These are phyloP conservation scores for human (Homo sapiens) DNA, from an alignment of 2,113 vertebrate genomes.

Conservation along the genomic window DNA sequence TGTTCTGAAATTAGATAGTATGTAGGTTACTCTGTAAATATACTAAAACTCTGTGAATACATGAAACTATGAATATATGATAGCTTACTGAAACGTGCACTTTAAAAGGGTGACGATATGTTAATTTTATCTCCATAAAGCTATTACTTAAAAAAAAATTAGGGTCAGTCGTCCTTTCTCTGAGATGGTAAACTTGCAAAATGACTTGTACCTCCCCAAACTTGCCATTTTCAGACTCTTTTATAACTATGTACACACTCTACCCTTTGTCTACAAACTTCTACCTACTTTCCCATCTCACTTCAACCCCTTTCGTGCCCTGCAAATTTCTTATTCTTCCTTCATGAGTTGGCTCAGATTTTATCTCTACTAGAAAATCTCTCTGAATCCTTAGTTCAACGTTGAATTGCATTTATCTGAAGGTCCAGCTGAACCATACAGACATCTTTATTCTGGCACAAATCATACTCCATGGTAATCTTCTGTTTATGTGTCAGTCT, in stretches of 20 bases:
- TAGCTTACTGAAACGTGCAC: not conserved
- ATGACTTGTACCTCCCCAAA: not conserved
- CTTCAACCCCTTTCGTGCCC: not conserved
- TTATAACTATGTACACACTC: not conserved
- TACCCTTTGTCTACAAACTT: not conserved
- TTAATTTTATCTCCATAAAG: not conserved
- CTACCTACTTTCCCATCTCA: not conserved
- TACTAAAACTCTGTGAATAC: not conserved
- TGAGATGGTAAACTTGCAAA: not conserved
- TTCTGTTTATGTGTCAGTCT: not conserved
- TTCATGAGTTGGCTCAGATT: not conserved
- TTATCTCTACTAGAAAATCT: not conserved
- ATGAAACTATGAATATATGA: not conserved
- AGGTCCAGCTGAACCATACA: not conserved
- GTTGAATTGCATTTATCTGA: not conserved
- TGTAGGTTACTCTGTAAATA: not conserved
- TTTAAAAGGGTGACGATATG: not conserved
- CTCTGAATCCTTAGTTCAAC: not conserved
- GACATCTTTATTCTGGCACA: not conserved
- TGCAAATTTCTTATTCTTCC: not conserved
- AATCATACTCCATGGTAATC: not conserved
- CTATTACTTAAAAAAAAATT: not conserved
- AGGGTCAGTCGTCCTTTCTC: not conserved
- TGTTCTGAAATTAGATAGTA: not conserved
- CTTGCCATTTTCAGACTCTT: not conserved